Evolutionary conservation across 2,113 vertebrate genomes (phyloP).

Genomic region (Podarcis muralis): DNA sequence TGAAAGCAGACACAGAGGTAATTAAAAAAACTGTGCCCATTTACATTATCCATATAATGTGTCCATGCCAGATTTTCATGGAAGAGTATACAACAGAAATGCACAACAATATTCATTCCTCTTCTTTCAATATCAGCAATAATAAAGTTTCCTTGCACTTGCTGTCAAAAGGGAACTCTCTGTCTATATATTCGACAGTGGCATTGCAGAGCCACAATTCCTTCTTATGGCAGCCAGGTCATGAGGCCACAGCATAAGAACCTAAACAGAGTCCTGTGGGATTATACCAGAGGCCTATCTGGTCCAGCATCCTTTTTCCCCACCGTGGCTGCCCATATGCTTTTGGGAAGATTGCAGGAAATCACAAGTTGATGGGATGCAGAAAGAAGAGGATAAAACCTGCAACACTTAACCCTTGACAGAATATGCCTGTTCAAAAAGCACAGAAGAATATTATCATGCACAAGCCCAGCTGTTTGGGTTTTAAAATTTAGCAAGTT

Average conservation of each 20-base stretch:
- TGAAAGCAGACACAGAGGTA: background rate
- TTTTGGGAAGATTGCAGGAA: no score
- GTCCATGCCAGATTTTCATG: background rate
- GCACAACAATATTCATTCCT: background rate
- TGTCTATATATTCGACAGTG: background rate
- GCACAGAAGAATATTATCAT: background rate
- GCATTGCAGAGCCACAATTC: background rate
- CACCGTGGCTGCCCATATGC: no score
- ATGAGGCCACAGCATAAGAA: background rate
- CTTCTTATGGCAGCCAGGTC: background rate
- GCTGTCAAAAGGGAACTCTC: background rate
- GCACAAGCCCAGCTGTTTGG: background rate
- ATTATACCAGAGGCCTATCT: no score
- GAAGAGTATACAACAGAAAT: background rate
- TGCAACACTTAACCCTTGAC: background rate
- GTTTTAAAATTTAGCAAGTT: background rate
- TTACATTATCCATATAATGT: background rate
- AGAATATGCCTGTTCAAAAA: background rate
- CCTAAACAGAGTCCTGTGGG: no score
- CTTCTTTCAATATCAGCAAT: background rate
- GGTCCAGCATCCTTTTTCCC: no score
- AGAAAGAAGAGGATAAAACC: background rate
- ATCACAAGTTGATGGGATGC: background rate
- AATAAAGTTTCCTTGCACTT: background rate
- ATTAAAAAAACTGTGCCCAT: background rate